Base-by-base conservation (phyloP, 1,140 invertebrate genomes). In the Andrena cerasifolii region DNA sequence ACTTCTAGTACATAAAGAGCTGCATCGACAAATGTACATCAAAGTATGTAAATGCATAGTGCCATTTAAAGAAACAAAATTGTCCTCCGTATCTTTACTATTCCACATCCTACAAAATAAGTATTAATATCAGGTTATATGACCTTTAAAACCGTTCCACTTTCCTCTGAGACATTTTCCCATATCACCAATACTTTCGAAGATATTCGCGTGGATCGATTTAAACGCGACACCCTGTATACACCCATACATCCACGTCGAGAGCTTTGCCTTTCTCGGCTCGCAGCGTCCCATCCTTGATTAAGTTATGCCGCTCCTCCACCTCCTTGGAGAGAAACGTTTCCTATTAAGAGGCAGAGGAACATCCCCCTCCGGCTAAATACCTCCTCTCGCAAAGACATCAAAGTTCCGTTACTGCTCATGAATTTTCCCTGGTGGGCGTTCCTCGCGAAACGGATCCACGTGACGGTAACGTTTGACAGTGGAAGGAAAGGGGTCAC, bases 301-400 rank as follows among this genome's bases (percentile, higher is more conserved):
- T 92, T 89, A 87, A 90, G 86, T 91, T 91, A 91, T 82, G 82
- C 83, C 85, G 84, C 81, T 80, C 73, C 66, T 74, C 76, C 68
- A 49, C 76, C 83, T 83, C 80, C 81, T 83, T 79, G 65, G 76
- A 83, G 87, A 79, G 87, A 90, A 89, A 88, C 84, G 89, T 89
- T 91, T 89, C 89, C 88, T 89, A 89, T 89, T 88, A 90, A 90
- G 85, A 84, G 86, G 87, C 78, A 78, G 78, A 58, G n/a, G 67
- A 84, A 84, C 86, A 86, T 89, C n/a, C n/a, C 86, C 86, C 86
- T 83, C 83, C 67, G 80, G 82, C 68, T 72, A 80, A 84, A 84
- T 84, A 79, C 68, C 86, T 81, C 8, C n/a, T n/a, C 73, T 73
- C 61, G 78, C 78, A 79, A 84, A 87, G 87, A 86, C 87, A 87